Base-by-base conservation (phyloP, 2,113 vertebrate species). In the Struthio camelus region DNA sequence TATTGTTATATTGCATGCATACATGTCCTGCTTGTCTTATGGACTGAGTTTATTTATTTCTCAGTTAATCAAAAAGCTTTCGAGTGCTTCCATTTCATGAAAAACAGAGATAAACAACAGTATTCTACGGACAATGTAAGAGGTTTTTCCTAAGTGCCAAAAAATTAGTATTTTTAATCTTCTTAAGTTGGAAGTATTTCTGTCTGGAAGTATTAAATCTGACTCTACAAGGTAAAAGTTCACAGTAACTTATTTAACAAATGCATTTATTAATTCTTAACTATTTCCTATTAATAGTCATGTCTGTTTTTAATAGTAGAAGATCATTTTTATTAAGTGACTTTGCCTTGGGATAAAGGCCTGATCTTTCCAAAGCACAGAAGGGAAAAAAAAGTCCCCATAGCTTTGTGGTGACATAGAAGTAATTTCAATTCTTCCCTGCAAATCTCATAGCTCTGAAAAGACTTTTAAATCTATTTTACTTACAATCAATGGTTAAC, bases 391-490 rank as follows among this genome's bases (percentile, higher is more conserved):
- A 75, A 72, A 3, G 1, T 36, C 61, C 59, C 54, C 2, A 1
- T 38, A 59, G 30, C 15, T 79, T 93, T 93, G 42, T 40, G 62
- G 53, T 46, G 64, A 14, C 51, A 44, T 44, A 58, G 59, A 73
- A 85, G 28, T 28, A 7, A 80, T 85, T 89, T 76, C 44, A 92
- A 66, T 84, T 81, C n/a, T 69, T 72, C 14, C 48, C 72, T 14
- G 18, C 42, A 40, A 62, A 88, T 44, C 64, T 85, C n/a, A 59
- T 16, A 11, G 11, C 59, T 81, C 69, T 67, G n/a, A 81, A 73
- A 89, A 90, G 36, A 54, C 48, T 75, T 85, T 59, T n/a, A 77
- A 66, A 88, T 71, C 59, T 46, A 20, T 89, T 87, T 85, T 73
- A 30, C 32, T 61, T 67, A 7, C 38, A 94, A 53, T 61, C 48